phyloP scores from a whole-genome alignment of 1,140 invertebrate genomes.

The Aphelenchoides besseyi region DNA sequence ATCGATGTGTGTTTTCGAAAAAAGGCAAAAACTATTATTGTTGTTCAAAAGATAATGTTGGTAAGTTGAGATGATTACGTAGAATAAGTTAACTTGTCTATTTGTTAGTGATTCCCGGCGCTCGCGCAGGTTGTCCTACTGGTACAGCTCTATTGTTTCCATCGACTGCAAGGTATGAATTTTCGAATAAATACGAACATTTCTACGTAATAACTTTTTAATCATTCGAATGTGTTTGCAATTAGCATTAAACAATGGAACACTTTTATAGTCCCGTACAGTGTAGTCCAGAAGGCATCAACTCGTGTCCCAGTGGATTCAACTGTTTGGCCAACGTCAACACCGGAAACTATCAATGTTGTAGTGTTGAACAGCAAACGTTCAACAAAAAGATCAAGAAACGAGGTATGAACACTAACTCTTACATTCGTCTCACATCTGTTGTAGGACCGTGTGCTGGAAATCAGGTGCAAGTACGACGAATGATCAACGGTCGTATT shows the following conservation, averaged over 20 bases:
- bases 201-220: too few species aligned
- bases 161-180: conserved; percentile 59
- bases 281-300: conserved; percentile 36
- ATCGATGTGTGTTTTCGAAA: conserved; percentile 57
- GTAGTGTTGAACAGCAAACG: conserved; percentile 31
- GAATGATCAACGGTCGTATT: conserved; percentile 53
- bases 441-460: conserved; percentile 41
- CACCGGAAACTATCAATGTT: conserved; percentile 51
- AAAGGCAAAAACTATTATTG: conserved; percentile 51
- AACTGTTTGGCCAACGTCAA: conserved; percentile 43
- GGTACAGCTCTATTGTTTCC: conserved; percentile 57
- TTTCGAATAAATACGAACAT: too few species aligned
- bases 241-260: too few species aligned
- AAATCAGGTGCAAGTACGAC: conserved; percentile 54
- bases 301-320: conserved; percentile 48
- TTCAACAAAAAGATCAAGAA: conserved; percentile 20
- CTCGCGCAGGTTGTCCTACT: conserved; percentile 53
- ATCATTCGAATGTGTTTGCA: too few species aligned
- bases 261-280: too few species aligned
- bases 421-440: conserved; percentile 12
- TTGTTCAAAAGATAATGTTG: conserved; percentile 52
- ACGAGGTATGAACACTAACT: conserved; percentile 14
- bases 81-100: conserved; percentile 14
- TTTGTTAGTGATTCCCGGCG: conserved; percentile 46
- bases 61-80: conserved; percentile 38